Evolutionary conservation across 2,113 vertebrate species (phyloP), one percentile per base, ranked within the genome.

Genomic region (Hemichromis elongatus): DNA sequence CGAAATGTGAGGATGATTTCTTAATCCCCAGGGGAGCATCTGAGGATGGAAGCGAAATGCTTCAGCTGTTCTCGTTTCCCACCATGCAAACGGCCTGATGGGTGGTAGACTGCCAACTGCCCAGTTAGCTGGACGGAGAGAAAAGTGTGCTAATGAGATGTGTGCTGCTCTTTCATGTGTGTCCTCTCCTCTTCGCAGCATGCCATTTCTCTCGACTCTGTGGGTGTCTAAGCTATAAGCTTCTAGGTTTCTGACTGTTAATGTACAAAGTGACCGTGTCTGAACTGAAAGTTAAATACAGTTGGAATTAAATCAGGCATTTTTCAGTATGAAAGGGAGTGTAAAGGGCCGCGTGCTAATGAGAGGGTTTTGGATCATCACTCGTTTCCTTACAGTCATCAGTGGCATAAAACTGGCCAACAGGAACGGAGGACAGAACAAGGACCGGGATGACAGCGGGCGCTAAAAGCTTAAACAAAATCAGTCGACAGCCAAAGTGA

Each of bases 1-100:
- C 5, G n/a, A 86, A 90, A 81, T 84, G 88, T 70, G 73, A 77
- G 86, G 89, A 92, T 93, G 92, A 94, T 92, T 94, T 91, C 89
- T 92, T 92, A 92, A 93, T 94, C 92, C 91, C 66, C 77, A 2
- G 70, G 88, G 91, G 92, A 40, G 85, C 66, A 37, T 90, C 37
- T 50, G 77, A 79, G 88, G 77, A 52, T 19, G 61, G 82, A 77
- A 47, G 33, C 2, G 47, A 90, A 89, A 81, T 21, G 82, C 83
- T 86, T 83, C 28, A 18, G n/a, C 86, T 78, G 53, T 45, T 61
- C 77, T 66, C 10, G 2, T 55, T 82, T 80, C 79, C 82, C 70
- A 9, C 37, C 55, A 3, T 7, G 12, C 57, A 24, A 56, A 26
- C 45, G 10, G 84, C 86, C 47, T 63, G 90, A 78, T 9, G 81